A percentile compares a stretch with the other conserved stretches of the same genome.
phyloP scores from a whole-genome alignment of 2,113 vertebrate genomes.

The Vulpes vulpes region DNA sequence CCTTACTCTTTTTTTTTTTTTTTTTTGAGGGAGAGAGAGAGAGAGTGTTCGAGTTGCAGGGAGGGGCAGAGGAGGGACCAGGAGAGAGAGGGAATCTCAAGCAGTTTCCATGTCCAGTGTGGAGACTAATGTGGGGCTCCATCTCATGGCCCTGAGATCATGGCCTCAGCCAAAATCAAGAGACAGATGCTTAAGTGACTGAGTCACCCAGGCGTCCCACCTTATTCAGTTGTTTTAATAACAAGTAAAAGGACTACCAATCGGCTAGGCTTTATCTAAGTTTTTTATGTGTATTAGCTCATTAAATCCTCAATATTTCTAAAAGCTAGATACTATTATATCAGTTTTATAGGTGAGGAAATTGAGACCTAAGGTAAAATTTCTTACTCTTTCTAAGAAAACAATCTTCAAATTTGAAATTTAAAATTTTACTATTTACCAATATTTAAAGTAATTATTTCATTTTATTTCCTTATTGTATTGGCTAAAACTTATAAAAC shows the following conservation, averaged over 20 bases:
- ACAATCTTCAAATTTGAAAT: slow-evolving; percentile 13
- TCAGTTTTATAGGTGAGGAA: neutral
- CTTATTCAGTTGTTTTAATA: neutral
- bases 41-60: neutral
- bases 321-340: neutral
- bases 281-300: neutral
- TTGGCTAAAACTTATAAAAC: slow-evolving; percentile 2
- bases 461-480: neutral
- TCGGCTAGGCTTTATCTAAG: neutral
- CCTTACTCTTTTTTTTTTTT: neutral
- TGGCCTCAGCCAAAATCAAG: neutral
- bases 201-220: neutral
- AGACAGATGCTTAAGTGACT: neutral
- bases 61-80: too few relatives aligned
- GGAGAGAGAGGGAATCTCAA: neutral
- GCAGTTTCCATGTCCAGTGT: too few relatives aligned
- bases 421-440: neutral
- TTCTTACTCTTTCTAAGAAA: neutral
- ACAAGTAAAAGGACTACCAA: neutral
- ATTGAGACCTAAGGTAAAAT: slow-evolving; percentile 4
- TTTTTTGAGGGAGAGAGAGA: neutral
- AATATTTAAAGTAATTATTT: neutral
- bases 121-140: neutral
- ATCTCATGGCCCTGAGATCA: neutral
- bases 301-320: neutral